Evolutionary conservation across 2,797 vertebrate genomes (phyloP).

Genomic region (Syngnathus rostellatus): DNA sequence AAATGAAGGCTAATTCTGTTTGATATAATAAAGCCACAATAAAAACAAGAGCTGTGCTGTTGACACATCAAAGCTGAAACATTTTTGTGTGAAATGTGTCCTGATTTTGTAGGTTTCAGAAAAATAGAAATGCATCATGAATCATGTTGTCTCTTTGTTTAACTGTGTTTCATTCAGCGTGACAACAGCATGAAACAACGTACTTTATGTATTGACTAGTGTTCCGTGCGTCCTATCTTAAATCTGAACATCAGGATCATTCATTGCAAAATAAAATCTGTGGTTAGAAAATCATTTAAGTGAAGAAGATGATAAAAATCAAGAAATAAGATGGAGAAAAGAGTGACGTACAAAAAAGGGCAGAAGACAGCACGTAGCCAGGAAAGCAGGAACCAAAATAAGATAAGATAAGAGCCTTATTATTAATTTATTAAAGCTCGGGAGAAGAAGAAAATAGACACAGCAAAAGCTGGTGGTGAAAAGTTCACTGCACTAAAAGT

Average conservation of each 20-base stretch:
- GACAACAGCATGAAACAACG: not conserved
- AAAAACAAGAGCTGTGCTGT: not conserved
- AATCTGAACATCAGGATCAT: not conserved
- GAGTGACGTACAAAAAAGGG: not conserved
- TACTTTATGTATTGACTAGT: not conserved
- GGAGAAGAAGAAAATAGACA: not conserved
- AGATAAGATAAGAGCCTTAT: not conserved
- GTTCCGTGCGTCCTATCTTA: not conserved
- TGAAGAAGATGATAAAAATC: not conserved
- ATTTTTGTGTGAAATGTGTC: too few species aligned
- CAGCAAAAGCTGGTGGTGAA: not conserved
- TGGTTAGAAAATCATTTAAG: not conserved
- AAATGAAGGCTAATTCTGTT: not conserved
- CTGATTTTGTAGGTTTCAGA: not conserved
- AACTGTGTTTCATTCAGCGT: not conserved
- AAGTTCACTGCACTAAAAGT: not conserved
- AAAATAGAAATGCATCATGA: not conserved
- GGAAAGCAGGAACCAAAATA: not conserved
- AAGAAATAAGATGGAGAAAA: not conserved
- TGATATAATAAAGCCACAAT: not conserved
- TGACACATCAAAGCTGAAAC: not conserved
- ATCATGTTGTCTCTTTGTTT: not conserved
- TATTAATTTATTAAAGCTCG: not conserved
- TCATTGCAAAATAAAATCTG: not conserved
- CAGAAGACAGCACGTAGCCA: not conserved